Evolutionary conservation across 2,113 vertebrate species (phyloP), one percentile per base, ranked within the genome.

Genomic region (Indicator indicator): DNA sequence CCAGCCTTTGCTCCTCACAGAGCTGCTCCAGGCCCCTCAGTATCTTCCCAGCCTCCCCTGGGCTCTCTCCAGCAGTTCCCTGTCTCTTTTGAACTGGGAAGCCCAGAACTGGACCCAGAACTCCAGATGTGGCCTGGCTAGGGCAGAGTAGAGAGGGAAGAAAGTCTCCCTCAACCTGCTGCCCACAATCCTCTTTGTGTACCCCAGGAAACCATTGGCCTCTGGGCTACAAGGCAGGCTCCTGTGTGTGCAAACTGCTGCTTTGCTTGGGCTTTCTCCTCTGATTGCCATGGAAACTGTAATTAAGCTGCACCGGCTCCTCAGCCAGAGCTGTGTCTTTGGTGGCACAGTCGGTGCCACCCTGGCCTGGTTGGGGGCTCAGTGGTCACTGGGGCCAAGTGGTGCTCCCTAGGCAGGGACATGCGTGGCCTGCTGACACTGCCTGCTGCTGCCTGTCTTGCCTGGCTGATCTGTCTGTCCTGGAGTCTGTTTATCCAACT

Each of bases 271-370:
- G 9, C 77, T 95, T 86, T 70, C 56, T 81, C 86, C 71, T 74
- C 27, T 52, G 73, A 97, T 95, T 91, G 91, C 94, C 86, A 97
- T 96, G 96, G 96, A 96, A 96, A 97, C 96, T 65, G 81, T 91
- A 95, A 96, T 95, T 89, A 90, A 94, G 59, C 81, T 40, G 65
- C 72, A 3, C 4, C 0, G 4, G 56, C 70, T 88, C 80, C 64
- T n/a, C 73, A 55, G n/a, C n/a, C 4, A 0, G 67, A 55, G 60
- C 44, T 1, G 5, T 1, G 2, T 9, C 80, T 40, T 40, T 56
- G 69, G 50, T 8, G 36, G 69, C 42, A 27, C 55, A 52, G 76
- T 12, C 1, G 2, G 63, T 63, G 78, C 36, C 60, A 46, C 62
- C 38, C 75, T 62, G 36, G 71, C 36, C 48, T 48, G 65, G 54